Percentiles rank a stretch among this genome's conserved stretches.
Conservation (phyloP, 2,888 invertebrate genomes). For the Drosophila mettleri region DNA sequence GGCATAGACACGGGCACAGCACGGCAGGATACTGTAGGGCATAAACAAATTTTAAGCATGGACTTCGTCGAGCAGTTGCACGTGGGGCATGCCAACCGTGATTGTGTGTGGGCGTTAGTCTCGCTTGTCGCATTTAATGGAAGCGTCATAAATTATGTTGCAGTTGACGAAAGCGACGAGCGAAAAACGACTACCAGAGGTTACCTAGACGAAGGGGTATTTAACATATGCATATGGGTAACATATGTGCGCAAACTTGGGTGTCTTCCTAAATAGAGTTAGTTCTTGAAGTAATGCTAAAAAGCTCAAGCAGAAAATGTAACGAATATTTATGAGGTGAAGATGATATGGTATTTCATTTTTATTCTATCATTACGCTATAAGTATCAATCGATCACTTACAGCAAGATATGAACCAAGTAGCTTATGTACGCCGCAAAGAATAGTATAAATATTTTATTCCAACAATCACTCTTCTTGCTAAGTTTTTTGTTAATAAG, state of each 20-base stretch:
- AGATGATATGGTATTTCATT: background rate
- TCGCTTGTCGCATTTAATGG: constrained; percentile 82
- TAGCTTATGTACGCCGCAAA: constrained; percentile 46
- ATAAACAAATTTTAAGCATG: constrained; percentile 4
- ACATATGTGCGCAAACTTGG: constrained; percentile 53
- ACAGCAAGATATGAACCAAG: constrained; percentile 35
- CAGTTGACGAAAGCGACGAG: constrained; percentile 82
- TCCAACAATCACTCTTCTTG: background rate
- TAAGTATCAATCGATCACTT: background rate
- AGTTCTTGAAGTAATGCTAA: constrained; percentile 27
- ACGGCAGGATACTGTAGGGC: constrained; percentile 1
- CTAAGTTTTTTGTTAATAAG: too few species aligned
- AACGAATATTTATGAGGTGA: constrained; percentile 21
- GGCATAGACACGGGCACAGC: background rate
- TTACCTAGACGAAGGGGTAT: constrained; percentile 31
- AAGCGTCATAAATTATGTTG: constrained; percentile 84
- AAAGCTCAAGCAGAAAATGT: constrained; percentile 30
- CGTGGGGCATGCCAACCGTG: constrained; percentile 65
- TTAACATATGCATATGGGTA: constrained; percentile 60
- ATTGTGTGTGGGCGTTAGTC: constrained; percentile 78
- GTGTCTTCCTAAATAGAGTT: constrained; percentile 22
- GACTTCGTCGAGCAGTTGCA: constrained; percentile 1
- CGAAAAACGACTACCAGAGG: constrained; percentile 59
- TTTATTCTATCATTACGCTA: background rate
- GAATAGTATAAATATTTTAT: constrained; percentile 20